Base-by-base conservation (phyloP, 1,140 invertebrate species). In the Venustaconcha ellipsiformis region DNA sequence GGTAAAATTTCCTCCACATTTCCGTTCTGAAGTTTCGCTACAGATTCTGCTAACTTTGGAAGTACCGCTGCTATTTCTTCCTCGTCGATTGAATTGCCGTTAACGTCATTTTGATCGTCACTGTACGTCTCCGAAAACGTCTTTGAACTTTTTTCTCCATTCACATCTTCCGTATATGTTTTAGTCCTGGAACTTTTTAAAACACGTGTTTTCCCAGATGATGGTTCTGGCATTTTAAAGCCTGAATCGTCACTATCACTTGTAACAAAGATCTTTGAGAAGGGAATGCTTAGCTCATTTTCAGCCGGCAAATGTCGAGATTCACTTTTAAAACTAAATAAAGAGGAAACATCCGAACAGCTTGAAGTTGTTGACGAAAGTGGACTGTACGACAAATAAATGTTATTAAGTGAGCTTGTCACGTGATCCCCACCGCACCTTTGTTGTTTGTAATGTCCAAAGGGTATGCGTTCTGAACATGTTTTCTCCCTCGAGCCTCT, bases 1-100 rank as follows among this genome's bases (percentile, higher is more conserved):
- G 74, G 74, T 48, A 76, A 67, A 48, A 76, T 67, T 71, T 76
- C 74, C 65, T 76, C 74, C 1, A 65, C 69, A 18, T 76, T 67
- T 26, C 55, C 55, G 30, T 57, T 64, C 37, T 76, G 57, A 69
- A 76, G 65, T 59, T 76, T 76, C 17, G 64, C 67, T 15, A 76
- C 67, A 23, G 67, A 57, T 59, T 70, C 69, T 2, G 74, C 74
- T 20, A 76, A 67, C 59, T 71, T 76, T 14, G 74, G 74, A 62
- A 76, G 58, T 23, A 72, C 26, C 15, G 60, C 55, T 14, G 74
- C 60, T 18, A 76, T 12, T 58, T 76, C 74, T 67, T 72, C 74
- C 18, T 76, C 68, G 11, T 69, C 57, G 8, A 76, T 37, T 17
- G 69, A 37, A 59, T 76, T 76, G 1, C 74, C 74, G 48, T 76